Percentiles rank a stretch among this genome's conserved stretches.
Evolutionary conservation across 2,113 vertebrate genomes (phyloP).

Genomic region (Pimephales promelas): DNA sequence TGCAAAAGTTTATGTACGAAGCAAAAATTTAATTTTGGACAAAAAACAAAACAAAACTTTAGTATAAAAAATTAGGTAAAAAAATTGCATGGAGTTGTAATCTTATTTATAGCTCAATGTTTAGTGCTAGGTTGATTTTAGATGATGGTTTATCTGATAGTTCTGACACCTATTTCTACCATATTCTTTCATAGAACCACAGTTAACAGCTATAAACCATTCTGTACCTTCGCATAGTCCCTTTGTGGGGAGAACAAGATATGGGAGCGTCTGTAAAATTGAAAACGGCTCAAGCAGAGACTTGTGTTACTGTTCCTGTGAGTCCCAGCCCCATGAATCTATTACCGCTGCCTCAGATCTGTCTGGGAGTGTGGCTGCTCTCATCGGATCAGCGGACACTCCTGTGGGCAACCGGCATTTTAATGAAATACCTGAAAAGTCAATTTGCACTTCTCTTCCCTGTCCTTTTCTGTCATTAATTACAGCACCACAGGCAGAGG

Average conservation of each 20-base stretch:
- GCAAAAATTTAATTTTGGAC: too few species aligned
- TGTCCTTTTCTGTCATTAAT: constrained; percentile 36
- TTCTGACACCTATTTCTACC: not conserved
- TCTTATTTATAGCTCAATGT: not conserved
- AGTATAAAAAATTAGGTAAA: too few species aligned
- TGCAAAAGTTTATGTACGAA: too few species aligned
- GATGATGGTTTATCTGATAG: not conserved
- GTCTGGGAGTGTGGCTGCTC: constrained; percentile 18
- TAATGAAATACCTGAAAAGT: constrained; percentile 55
- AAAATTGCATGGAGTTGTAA: not conserved
- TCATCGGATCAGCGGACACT: constrained; percentile 15
- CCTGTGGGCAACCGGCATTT: constrained; percentile 39
- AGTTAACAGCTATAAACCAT: not conserved
- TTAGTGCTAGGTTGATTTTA: not conserved
- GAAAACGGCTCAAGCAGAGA: constrained; percentile 42
- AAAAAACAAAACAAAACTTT: too few species aligned
- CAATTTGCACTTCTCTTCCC: constrained; percentile 21
- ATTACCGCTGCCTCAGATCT: constrained; percentile 43
- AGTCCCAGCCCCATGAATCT: constrained; percentile 44
- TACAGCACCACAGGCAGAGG: constrained; percentile 22
- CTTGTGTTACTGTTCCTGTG: constrained; percentile 21
- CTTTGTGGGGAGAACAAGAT: constrained; percentile 24
- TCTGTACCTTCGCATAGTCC: not conserved
- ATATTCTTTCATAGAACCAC: not conserved
- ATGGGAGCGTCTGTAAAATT: constrained; percentile 39